Evolutionary conservation across 64 coral and sea anemone genomes (phyloP).

Genomic region (Cladopsammia gracilis): DNA sequence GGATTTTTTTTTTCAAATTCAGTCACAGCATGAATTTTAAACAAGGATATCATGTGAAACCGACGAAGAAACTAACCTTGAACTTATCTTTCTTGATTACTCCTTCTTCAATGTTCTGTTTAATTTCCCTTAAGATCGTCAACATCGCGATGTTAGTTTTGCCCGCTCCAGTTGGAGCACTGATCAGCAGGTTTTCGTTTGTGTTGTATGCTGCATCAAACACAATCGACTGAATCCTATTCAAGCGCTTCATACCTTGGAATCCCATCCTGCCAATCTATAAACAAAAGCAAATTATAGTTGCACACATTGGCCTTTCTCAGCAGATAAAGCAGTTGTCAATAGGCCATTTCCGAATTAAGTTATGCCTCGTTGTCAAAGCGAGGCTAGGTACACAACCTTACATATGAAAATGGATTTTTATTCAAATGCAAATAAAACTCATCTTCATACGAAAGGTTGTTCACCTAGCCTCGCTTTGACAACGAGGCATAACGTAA

Average conservation of each 20-base stretch:
- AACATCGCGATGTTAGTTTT: constrained; percentile 99
- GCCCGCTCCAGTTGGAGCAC: constrained; percentile 95
- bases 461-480: no score
- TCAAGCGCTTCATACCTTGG: constrained; percentile 88
- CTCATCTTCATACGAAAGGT: no score
- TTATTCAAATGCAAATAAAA: no score
- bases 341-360: no score
- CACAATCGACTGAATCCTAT: constrained; percentile 97
- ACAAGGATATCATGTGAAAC: not conserved
- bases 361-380: no score
- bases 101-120: constrained; percentile 94
- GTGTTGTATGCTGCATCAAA: constrained; percentile 95
- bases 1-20: no score
- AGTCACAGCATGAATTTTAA: not conserved
- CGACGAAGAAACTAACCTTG: constrained; percentile 62
- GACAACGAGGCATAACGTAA: no score
- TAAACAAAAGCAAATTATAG: not conserved
- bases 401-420: no score
- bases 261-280: constrained; percentile 93
- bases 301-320: no score
- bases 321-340: no score
- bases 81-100: constrained; percentile 98
- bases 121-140: constrained; percentile 92
- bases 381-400: no score
- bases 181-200: constrained; percentile 96